A percentile compares a stretch with the other conserved stretches of the same genome.
Conservation (phyloP, 2,113 vertebrate genomes). For the Lepus timidus region DNA sequence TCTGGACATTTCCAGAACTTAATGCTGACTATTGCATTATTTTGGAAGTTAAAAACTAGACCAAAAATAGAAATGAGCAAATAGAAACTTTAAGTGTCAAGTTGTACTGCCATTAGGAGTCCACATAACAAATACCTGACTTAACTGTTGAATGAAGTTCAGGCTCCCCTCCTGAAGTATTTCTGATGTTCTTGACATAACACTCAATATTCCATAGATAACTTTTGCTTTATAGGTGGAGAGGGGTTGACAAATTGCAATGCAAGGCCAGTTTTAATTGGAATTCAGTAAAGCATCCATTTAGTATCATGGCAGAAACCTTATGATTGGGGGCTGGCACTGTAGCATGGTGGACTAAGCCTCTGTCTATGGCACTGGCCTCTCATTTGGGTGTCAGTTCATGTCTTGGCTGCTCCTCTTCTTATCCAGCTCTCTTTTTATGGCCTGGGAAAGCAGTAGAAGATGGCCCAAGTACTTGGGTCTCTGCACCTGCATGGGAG, state of each 20-base stretch:
- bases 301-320: background rate
- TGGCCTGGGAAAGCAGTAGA: too few relatives aligned
- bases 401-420: too few relatives aligned
- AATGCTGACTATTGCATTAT: slow-evolving; percentile 59
- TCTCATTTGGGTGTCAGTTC: too few relatives aligned
- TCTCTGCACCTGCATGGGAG: too few relatives aligned
- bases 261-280: background rate
- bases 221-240: background rate
- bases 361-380: too few relatives aligned
- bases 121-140: background rate
- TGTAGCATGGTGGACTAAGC: too few relatives aligned
- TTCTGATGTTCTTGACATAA: background rate
- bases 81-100: background rate
- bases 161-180: background rate
- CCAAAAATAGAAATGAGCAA: slow-evolving; percentile 43
- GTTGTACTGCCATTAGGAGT: background rate
- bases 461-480: too few relatives aligned
- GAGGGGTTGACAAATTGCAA: background rate
- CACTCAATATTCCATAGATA: background rate
- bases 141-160: background rate
- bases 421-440: too few relatives aligned
- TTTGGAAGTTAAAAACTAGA: slow-evolving; percentile 62
- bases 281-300: background rate
- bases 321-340: background rate
- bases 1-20: slow-evolving; percentile 52